A percentile compares a stretch with the other conserved stretches of the same genome.
phyloP scores from a whole-genome alignment of 2,113 vertebrate genomes.

The Sander vitreus region DNA sequence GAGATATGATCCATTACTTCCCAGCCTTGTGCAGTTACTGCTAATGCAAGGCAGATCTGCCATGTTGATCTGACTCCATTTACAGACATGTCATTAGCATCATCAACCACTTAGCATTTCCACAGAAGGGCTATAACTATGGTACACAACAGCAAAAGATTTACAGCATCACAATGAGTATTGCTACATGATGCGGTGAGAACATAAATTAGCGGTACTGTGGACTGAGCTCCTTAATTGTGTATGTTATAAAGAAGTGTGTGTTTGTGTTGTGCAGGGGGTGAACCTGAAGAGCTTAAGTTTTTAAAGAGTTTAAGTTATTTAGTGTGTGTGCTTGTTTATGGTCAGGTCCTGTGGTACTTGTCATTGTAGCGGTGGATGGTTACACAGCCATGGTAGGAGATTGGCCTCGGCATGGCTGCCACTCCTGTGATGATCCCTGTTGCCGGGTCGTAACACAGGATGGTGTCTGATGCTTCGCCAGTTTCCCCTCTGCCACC shows the following conservation, averaged over 20 bases:
- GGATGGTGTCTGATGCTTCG: constrained; percentile 95
- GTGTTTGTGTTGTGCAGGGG: constrained; percentile 32
- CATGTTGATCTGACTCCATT: constrained; percentile 12
- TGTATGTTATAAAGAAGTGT: constrained; percentile 12
- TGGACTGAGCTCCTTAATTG: constrained; percentile 28
- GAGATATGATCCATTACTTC: neutral
- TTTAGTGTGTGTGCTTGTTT: constrained; percentile 27
- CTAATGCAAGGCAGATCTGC: neutral
- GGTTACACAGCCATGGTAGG: constrained; percentile 97
- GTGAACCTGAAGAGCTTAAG: constrained; percentile 26
- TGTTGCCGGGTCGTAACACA: constrained; percentile 95
- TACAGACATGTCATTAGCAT: constrained; percentile 5
- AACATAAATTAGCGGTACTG: constrained; percentile 39
- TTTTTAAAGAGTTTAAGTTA: constrained; percentile 32
- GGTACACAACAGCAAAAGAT: constrained; percentile 19
- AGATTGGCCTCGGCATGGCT: constrained; percentile 97
- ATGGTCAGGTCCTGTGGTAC: constrained; percentile 88
- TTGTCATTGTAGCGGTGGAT: constrained; percentile 98
- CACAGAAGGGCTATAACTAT: constrained; percentile 3
- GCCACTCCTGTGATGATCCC: constrained; percentile 97
- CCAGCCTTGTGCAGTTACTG: constrained; percentile 9
- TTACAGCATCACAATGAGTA: constrained; percentile 39
- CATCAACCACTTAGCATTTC: constrained; percentile 16
- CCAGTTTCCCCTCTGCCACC: constrained; percentile 95
- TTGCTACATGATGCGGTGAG: constrained; percentile 65